Evolutionary conservation across 1,140 invertebrate species (phyloP), one percentile per base, ranked within the genome.

Genomic region (Augochlora pura): DNA sequence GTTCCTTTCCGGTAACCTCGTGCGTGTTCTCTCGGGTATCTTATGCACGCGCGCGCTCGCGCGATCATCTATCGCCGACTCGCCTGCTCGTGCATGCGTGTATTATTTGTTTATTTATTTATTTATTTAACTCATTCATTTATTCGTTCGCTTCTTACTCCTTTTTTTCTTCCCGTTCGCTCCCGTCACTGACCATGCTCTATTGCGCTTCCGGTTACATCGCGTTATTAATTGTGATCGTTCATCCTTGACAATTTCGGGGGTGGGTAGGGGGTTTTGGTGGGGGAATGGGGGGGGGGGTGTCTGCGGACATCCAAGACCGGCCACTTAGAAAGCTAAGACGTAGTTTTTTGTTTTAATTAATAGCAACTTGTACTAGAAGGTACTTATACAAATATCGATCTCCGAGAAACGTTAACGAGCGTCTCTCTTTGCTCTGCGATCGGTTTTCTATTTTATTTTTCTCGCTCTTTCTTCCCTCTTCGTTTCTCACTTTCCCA

Each of bases 361-460:
- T 65, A 72, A 78, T 78, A 65, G 76, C 76, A 78, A 78, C 76
- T 78, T 78, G 76, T 78, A 78, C 76, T 78, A 78, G 69, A 72
- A 77, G 76, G 69, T 78, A 78, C 76, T 78, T 78, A 57, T 57
- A 77, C 46, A 72, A 72, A 78, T 78, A 78, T 78, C 23, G 57
- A 70, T 77, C 27, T 9, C 71, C 60, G 68, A 64, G 76, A 78
- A 78, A 78, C 76, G 68, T 42, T 67, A 77, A 77, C 38, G 67
- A 32, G 54, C 62, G 60, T 65, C n/a, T 25, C 60, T 63, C 23
- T 32, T 32, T n/a, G 32, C 49, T 39, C 60, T 39, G 39, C 38
- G 14, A n/a, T n/a, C 32, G 14, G 21, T 64, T 64, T 18, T 18
- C 16, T 32, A 27, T 32, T 18, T 62, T 16, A 14, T 63, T 63